These are phyloP conservation scores for Parelbella ahira DNA, from an alignment of 2,888 invertebrate genomes.

Conservation along the genomic window DNA sequence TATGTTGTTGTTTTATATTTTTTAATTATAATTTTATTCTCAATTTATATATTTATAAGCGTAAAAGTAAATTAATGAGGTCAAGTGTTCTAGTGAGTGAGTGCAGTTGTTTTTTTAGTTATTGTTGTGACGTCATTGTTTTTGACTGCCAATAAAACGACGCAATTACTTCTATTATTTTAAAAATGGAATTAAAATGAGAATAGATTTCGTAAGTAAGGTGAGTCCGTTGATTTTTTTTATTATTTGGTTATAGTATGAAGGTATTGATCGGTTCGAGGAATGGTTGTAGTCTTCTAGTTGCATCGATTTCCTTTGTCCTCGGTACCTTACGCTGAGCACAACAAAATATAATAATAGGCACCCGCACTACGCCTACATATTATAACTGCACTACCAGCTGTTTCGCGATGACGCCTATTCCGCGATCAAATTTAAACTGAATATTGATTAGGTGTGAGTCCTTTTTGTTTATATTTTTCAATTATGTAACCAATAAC, in stretches of 20 bases:
- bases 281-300: conserved; percentile 35
- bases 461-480: conserved; percentile 31
- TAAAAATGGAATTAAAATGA: conserved; percentile 77
- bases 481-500: conserved; percentile 37
- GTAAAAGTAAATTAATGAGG: conserved; percentile 40
- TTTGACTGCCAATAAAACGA: conserved; percentile 81
- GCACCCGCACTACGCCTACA: conserved; percentile 13
- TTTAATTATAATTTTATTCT: conserved; percentile 57
- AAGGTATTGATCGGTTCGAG: conserved; percentile 30
- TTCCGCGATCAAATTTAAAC: conserved; percentile 6
- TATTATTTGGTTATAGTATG: background rate
- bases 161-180: conserved; percentile 79
- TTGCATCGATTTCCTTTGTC: conserved; percentile 78
- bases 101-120: conserved; percentile 59
- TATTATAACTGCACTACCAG: conserved; percentile 7
- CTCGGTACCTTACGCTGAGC: conserved; percentile 48
- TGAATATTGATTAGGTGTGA: conserved; percentile 7
- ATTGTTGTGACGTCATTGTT: conserved; percentile 81
- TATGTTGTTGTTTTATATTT: conserved; percentile 69
- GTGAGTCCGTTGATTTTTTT: conserved; percentile 42
- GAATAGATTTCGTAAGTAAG: conserved; percentile 60
- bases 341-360: conserved; percentile 18
- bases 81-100: conserved; percentile 47
- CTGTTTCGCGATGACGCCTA: conserved; percentile 8
- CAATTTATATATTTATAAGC: conserved; percentile 54